A percentile compares a stretch with the other conserved stretches of the same genome.
Conservation (phyloP, 2,113 vertebrate genomes). For the Gymnorhina tibicen region DNA sequence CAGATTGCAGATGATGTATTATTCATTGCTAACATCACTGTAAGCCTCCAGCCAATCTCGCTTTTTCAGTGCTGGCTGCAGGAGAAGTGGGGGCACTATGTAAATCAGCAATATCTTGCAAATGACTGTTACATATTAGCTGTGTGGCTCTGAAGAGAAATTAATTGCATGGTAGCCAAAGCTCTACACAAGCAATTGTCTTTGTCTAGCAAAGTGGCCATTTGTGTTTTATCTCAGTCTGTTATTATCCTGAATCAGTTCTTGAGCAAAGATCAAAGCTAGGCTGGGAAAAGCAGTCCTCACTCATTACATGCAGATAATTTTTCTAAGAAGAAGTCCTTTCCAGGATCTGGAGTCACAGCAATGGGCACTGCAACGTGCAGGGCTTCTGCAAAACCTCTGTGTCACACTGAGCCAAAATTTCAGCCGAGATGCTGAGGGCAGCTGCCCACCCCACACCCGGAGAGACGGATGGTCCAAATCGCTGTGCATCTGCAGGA, state of each 20-base stretch:
- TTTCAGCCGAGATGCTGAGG: not conserved
- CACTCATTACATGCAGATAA: not conserved
- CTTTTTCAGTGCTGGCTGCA: constrained; percentile 10
- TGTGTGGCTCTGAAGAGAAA: constrained; percentile 22
- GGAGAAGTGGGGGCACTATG: constrained; percentile 29
- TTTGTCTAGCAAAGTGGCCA: constrained; percentile 48
- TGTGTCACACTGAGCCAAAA: not conserved
- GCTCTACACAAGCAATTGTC: constrained; percentile 33
- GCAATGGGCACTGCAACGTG: not conserved
- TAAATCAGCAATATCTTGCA: constrained; percentile 40
- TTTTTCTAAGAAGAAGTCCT: not conserved
- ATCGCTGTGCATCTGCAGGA: not conserved
- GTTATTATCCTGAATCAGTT: constrained; percentile 32
- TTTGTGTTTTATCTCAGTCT: constrained; percentile 37
- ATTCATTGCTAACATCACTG: constrained; percentile 41
- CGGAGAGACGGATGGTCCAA: not conserved
- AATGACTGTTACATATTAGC: constrained; percentile 42
- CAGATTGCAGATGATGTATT: constrained; percentile 58
- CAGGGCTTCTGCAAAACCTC: not conserved
- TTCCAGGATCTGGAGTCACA: not conserved
- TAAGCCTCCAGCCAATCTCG: constrained; percentile 38
- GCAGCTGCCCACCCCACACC: not conserved
- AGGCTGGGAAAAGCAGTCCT: not conserved
- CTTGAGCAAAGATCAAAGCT: constrained; percentile 41
- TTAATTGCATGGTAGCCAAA: not conserved